Base-by-base conservation (phyloP, 2,888 invertebrate genomes). In the Orthosia incerta region DNA sequence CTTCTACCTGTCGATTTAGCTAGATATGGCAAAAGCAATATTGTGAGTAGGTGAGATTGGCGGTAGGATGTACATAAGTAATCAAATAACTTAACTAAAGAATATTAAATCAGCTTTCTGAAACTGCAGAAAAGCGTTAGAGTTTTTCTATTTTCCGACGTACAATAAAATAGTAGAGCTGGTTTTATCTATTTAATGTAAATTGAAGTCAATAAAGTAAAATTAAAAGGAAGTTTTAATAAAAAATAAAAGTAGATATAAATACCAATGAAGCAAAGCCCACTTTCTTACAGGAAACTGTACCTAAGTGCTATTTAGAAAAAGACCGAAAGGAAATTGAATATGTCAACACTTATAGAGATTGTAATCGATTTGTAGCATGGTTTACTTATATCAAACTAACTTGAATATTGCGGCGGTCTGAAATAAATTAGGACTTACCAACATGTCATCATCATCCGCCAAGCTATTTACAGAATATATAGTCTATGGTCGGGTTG, bases 301-400 rank as follows among this genome's bases (percentile, higher is more conserved):
- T 39, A 39, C 12, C 16, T 56, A 31, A 31, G 5, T 31, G 31
- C 5, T 23, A 71, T 71, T n/a, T 15, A 31, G 20, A 55, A 20
- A 68, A 46, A 46, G 3, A 11, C 23, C 45, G 57, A 59, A 59
- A 59, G 57, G 50, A 59, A 59, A 71, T 71, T 9, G 13, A n/a
- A 57, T 23, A 50, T 23, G 69, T 46, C 26, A 46, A 68, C 15
- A 67, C n/a, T 26, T 55, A 15, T 48, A 16, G 46, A 55, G 31
- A 69, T 56, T 55, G 26, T 31, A 7, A 45, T 26, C 18, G 11
- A 70, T 59, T 69, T 55, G 26, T 45, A n/a, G 45, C n/a, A 26
- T 55, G n/a, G 13, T 46, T 26, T n/a, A 53, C 11, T n/a, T 23
- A 13, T 31, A 31, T 9, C 1, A 63, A 50, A 63, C 3, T 39